Conservation (phyloP, 2,888 invertebrate species). For the Lasius platythorax region DNA sequence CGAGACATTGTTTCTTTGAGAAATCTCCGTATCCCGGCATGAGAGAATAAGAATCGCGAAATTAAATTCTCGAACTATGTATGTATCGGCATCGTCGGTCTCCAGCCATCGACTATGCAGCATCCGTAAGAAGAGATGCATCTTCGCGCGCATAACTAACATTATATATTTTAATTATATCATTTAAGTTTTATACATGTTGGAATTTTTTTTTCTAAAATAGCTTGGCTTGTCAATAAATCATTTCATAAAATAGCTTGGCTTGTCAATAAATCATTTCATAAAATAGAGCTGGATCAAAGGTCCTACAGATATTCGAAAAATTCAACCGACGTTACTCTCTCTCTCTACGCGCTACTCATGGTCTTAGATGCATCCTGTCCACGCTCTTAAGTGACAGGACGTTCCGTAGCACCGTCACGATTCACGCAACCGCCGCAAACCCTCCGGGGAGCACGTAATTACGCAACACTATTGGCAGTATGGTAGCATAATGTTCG, state of each 20-base stretch:
- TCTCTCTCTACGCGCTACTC: no score
- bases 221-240: no score
- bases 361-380: constrained; percentile 19
- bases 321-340: background rate
- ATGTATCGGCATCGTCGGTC: background rate
- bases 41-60: constrained; percentile 10
- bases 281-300: no score
- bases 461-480: constrained; percentile 71
- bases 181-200: background rate
- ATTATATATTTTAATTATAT: background rate
- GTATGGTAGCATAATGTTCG: constrained; percentile 70
- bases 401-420: constrained; percentile 24
- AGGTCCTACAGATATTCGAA: background rate
- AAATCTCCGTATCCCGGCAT: constrained; percentile 46
- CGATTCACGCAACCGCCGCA: constrained; percentile 45
- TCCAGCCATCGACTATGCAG: background rate
- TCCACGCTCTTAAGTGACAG: constrained; percentile 17
- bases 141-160: background rate
- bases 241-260: no score
- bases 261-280: no score
- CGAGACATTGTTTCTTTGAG: constrained; percentile 64
- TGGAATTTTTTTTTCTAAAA: background rate
- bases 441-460: constrained; percentile 61
- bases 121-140: background rate
- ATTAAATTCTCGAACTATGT: constrained; percentile 12